phyloP scores from a whole-genome alignment of 2,113 vertebrate species.

The Zosterops borbonicus region DNA sequence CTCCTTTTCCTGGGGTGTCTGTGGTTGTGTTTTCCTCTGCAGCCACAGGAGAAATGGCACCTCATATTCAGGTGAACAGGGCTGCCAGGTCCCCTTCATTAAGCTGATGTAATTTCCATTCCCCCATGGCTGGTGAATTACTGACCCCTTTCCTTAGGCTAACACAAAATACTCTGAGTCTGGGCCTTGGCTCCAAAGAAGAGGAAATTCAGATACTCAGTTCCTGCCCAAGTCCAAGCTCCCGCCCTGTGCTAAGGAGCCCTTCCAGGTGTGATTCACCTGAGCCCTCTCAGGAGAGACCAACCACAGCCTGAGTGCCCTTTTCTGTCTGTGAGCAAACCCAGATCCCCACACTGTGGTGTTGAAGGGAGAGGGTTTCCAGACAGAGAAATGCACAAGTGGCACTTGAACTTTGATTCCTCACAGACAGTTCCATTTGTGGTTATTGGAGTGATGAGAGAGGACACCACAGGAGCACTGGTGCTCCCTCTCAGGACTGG shows the following conservation, averaged over 20 bases:
- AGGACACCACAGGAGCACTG: neutral
- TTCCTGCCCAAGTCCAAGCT: neutral
- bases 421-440: neutral
- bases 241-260: neutral
- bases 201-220: neutral
- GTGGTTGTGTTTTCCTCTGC: neutral
- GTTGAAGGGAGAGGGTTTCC: neutral
- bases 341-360: neutral
- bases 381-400: neutral
- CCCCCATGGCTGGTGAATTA: neutral
- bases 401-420: neutral
- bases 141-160: neutral
- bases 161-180: neutral
- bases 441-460: neutral
- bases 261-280: neutral
- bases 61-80: neutral
- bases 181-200: neutral
- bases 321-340: neutral
- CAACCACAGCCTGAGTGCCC: neutral
- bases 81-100: neutral
- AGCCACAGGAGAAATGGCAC: neutral
- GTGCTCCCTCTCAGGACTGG: neutral
- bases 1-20: neutral
- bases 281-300: neutral
- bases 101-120: neutral